A percentile compares a stretch with the other conserved stretches of the same genome.
Evolutionary conservation across 2,797 vertebrate genomes (phyloP).

Genomic region (Apogon talboti): DNA sequence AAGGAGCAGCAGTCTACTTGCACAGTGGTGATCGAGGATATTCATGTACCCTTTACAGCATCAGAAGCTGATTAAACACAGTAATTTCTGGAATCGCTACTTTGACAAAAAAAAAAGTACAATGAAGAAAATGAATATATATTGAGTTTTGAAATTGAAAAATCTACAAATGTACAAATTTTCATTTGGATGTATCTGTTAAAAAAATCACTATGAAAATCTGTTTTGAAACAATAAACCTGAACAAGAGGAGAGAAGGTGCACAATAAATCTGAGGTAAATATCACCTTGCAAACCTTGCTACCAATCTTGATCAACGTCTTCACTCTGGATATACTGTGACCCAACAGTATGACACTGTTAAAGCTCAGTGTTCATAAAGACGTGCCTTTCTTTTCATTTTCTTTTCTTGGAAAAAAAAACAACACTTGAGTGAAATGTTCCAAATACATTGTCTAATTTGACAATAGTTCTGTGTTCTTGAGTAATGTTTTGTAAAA

Average conservation of each 20-base stretch:
- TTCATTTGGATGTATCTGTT: conserved; percentile 41
- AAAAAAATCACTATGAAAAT: conserved; percentile 65
- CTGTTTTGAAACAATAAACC: conserved; percentile 52
- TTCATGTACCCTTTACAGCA: conserved; percentile 20
- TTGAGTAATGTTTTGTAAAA: not conserved
- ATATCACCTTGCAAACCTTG: conserved; percentile 41
- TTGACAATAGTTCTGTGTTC: conserved; percentile 5
- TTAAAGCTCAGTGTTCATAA: conserved; percentile 8
- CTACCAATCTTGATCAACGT: conserved; percentile 16
- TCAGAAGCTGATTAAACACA: conserved; percentile 38
- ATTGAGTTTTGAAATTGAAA: conserved; percentile 38
- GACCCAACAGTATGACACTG: conserved; percentile 8
- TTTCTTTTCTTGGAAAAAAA: too few relatives aligned
- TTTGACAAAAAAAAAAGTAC: conserved; percentile 37
- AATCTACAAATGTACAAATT: conserved; percentile 31
- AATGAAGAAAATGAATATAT: conserved; percentile 31
- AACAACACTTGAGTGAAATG: not conserved
- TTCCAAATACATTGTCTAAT: conserved; percentile 11
- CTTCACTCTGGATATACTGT: conserved; percentile 16
- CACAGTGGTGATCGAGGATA: conserved; percentile 36
- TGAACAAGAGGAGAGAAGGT: conserved; percentile 61
- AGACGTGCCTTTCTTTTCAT: not conserved
- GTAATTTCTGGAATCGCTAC: conserved; percentile 41
- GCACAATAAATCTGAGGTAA: conserved; percentile 68
- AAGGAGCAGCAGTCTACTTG: conserved; percentile 36